Evolutionary conservation across 2,113 vertebrate genomes (phyloP), one percentile per base, ranked within the genome.

Genomic region (Blennius ocellaris): DNA sequence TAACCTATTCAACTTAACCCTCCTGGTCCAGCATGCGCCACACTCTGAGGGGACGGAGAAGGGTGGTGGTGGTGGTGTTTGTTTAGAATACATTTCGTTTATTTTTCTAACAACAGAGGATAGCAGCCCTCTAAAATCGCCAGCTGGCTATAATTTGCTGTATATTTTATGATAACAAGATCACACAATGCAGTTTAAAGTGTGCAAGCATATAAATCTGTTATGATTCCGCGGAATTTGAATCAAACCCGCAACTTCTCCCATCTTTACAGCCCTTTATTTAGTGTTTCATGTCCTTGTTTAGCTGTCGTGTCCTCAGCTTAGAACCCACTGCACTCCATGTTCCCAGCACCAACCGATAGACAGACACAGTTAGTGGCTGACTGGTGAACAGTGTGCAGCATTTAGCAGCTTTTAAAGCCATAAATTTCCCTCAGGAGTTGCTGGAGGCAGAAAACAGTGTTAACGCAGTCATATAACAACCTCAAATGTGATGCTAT

Each of bases 391-490:
- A 61, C 50, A 59, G 14, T 16, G 57, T 70, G 60, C 36, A 51
- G 67, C 67, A 40, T 65, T 78, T 70, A 52, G 41, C 62, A 70
- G 48, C 60, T 30, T 68, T 53, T 11, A 55, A 43, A 61, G 64
- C 37, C 56, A 53, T 59, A 71, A 59, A 78, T 71, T 71, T 78
- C 75, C 75, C 75, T 17, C 47, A 17, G 41, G 67, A 78, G 45
- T 65, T 39, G 5, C 30, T 47, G 47, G 54, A 14, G 41, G 49
- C 47, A 70, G 50, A 58, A 71, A 71, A 59, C 67, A 52, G 14
- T 63, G 52, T 49, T 71, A 59, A 57, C 48, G 49, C 45, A 64
- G 16, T 58, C 30, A 16, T 59, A 58, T 62, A 69, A 76, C 65
- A 65, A 65, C 60, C 62, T 75, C 53, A 75, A 54, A 67, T 6